Percentiles rank a stretch among this genome's conserved stretches.
Evolutionary conservation across 1,140 invertebrate species (phyloP).

Genomic region (Drosophila sp.): DNA sequence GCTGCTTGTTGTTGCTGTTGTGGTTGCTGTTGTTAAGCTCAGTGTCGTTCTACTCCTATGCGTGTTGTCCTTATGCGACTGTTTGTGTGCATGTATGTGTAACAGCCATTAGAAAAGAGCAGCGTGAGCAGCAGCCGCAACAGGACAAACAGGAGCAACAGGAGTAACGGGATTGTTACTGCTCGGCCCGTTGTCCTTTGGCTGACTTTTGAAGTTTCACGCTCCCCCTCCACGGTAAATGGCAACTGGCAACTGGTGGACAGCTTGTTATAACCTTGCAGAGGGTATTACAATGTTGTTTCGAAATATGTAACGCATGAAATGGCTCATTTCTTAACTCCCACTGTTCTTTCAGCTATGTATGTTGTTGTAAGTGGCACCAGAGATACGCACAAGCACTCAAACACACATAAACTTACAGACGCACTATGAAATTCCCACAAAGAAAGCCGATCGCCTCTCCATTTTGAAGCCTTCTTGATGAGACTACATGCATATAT

Average conservation of each 20-base stretch:
- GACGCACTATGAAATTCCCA: no score
- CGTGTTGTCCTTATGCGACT: constrained; percentile 28
- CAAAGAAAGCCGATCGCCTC: no score
- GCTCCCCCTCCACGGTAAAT: not conserved
- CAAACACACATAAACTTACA: no score
- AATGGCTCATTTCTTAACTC: no score
- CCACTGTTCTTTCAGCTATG: no score
- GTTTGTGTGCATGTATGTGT: constrained; percentile 59
- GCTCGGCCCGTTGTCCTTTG: constrained; percentile 37
- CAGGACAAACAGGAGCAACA: constrained; percentile 43
- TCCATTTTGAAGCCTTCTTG: no score
- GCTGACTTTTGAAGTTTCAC: constrained; percentile 61
- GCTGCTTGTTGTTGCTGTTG: constrained; percentile 11
- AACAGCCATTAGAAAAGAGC: constrained; percentile 75
- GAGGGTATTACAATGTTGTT: no score
- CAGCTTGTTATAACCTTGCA: not conserved
- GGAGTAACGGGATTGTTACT: constrained; percentile 58
- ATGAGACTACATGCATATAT: no score
- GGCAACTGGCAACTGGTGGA: no score
- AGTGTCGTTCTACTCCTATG: constrained; percentile 18
- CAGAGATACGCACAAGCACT: no score
- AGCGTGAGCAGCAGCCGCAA: constrained; percentile 26
- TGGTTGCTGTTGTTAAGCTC: constrained; percentile 34
- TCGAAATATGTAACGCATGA: no score
- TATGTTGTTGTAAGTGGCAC: no score